Conservation (phyloP, 2,888 invertebrate genomes). For the Helleia helle region DNA sequence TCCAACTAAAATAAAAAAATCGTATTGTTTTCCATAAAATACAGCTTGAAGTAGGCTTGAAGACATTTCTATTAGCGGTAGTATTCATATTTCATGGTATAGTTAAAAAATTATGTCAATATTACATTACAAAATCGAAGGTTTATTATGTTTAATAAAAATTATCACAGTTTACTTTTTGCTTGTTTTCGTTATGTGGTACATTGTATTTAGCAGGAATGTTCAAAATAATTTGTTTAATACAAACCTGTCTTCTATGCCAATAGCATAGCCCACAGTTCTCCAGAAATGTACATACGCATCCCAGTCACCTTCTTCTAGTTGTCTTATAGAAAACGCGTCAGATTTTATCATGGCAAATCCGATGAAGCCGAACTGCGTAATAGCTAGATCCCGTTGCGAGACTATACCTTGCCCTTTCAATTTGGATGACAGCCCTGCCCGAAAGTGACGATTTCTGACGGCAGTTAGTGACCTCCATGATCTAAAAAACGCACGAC, state of each 20-base stretch:
- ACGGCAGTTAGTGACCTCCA: conserved; percentile 81
- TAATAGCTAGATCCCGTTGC: conserved; percentile 88
- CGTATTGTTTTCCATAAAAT: too few relatives aligned
- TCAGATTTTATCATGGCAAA: conserved; percentile 77
- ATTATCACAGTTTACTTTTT: too few relatives aligned
- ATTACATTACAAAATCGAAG: too few relatives aligned
- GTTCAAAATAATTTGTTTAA: background rate
- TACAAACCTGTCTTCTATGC: conserved; percentile 83
- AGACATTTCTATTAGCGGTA: too few relatives aligned
- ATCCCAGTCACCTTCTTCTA: conserved; percentile 77
- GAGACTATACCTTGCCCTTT: conserved; percentile 75
- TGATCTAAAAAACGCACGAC: conserved; percentile 74
- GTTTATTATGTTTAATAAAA: too few relatives aligned
- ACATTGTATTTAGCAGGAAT: too few relatives aligned
- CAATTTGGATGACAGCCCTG: conserved; percentile 61
- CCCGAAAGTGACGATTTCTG: conserved; percentile 77
- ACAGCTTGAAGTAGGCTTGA: too few relatives aligned
- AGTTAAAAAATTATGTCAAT: too few relatives aligned
- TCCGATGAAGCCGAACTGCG: conserved; percentile 92
- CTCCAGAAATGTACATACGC: conserved; percentile 89
- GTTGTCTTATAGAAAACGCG: conserved; percentile 76
- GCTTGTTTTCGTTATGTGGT: too few relatives aligned
- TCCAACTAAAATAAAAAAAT: too few relatives aligned
- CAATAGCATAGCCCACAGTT: conserved; percentile 85
- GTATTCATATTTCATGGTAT: too few relatives aligned